A percentile compares a stretch with the other conserved stretches of the same genome.
These are phyloP conservation scores for Lycocorax pyrrhopterus DNA, from an alignment of 2,113 vertebrate genomes.

Conservation along the genomic window DNA sequence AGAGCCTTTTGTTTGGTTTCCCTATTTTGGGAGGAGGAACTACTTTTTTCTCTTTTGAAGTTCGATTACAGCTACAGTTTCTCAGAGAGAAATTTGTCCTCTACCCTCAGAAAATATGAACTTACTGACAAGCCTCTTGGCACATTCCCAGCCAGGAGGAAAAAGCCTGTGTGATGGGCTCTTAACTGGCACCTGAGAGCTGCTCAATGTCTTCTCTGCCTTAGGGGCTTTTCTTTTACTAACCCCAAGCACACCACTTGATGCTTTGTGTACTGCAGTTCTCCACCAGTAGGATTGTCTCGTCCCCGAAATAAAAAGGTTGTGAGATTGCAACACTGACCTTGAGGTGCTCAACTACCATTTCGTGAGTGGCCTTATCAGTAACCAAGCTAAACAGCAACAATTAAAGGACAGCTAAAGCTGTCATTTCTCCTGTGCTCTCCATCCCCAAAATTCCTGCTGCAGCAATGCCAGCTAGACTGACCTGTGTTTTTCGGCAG, in stretches of 20 bases:
- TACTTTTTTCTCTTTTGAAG: neutral
- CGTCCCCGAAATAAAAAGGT: neutral
- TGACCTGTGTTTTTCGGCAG: neutral
- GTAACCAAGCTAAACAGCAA: neutral
- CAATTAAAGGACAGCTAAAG: neutral
- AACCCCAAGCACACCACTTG: neutral
- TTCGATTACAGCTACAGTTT: neutral
- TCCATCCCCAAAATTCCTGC: neutral
- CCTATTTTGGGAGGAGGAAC: neutral
- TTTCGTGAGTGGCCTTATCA: neutral
- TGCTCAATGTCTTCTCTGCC: neutral
- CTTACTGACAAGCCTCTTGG: neutral
- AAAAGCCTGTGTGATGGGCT: fast-evolving
- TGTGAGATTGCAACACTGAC: neutral
- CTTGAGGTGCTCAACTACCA: neutral
- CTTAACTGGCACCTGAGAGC: neutral
- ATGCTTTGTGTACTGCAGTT: neutral
- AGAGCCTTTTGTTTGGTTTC: neutral
- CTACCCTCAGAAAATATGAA: neutral
- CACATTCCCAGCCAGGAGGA: neutral
- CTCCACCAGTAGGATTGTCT: neutral
- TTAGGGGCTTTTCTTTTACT: neutral
- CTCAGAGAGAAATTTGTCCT: neutral
- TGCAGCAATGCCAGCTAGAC: neutral
- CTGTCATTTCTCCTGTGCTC: neutral